These are phyloP conservation scores for Helicoverpa zea DNA, from an alignment of 1,140 invertebrate genomes.

Conservation along the genomic window DNA sequence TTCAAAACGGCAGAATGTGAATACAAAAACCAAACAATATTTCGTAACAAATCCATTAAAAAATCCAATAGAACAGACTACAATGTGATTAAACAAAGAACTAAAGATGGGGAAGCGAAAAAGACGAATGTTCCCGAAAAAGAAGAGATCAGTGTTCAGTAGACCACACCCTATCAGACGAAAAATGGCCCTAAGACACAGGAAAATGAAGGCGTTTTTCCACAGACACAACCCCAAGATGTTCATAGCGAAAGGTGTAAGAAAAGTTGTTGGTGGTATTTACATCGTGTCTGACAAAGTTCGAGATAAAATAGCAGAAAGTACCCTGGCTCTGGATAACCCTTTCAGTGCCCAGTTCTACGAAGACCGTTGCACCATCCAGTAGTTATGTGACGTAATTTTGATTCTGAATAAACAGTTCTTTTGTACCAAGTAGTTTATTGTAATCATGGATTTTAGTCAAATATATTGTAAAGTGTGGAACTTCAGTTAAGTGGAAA, in stretches of 20 bases:
- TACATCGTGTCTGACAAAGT: conserved; percentile 74
- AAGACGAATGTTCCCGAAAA: conserved; percentile 69
- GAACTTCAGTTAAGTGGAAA: no score
- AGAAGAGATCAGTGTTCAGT: conserved; percentile 72
- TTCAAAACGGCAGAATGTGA: conserved; percentile 22
- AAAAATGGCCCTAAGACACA: conserved; percentile 71
- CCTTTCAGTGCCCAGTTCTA: conserved; percentile 75
- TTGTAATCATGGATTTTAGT: not conserved
- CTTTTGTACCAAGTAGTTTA: not conserved
- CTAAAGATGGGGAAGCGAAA: conserved; percentile 65
- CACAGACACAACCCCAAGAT: conserved; percentile 66
- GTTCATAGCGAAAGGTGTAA: conserved; percentile 60
- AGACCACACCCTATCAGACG: conserved; percentile 73
- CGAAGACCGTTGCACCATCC: conserved; percentile 71
- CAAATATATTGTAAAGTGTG: no score
- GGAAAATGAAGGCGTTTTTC: conserved; percentile 71
- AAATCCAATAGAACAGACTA: not conserved
- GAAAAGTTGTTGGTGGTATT: conserved; percentile 69
- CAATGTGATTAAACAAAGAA: not conserved
- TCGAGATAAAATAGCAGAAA: conserved; percentile 71
- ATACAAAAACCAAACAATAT: not conserved
- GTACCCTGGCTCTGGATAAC: conserved; percentile 70
- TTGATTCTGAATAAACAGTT: not conserved
- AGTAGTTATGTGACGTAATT: conserved; percentile 48
- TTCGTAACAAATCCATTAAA: not conserved